Conservation (phyloP, 2,113 vertebrate genomes). For the Bambusicola thoracicus region DNA sequence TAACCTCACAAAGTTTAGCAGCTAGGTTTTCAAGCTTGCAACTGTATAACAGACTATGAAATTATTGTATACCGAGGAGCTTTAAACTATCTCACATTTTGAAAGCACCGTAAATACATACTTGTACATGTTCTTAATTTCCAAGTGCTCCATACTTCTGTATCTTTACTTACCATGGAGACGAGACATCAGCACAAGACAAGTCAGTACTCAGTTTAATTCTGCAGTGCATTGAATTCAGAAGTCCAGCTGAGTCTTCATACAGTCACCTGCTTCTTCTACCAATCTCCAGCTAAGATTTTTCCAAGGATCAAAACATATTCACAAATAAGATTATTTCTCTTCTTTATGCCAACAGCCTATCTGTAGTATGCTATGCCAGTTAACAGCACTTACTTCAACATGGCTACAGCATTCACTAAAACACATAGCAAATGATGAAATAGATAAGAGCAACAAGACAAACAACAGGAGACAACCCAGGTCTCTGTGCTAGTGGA, state of each 20-base stretch:
- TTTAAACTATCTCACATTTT: neutral
- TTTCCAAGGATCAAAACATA: neutral
- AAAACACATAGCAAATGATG: neutral
- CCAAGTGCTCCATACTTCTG: neutral
- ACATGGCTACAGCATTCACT: neutral
- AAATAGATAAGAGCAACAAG: neutral
- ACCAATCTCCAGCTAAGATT: neutral
- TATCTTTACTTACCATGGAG: constrained; percentile 5
- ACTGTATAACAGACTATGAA: neutral
- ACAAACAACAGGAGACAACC: neutral
- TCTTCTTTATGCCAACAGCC: neutral
- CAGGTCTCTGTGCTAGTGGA: neutral
- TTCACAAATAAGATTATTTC: neutral
- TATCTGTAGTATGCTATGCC: neutral
- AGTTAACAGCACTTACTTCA: neutral
- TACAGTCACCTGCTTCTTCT: neutral
- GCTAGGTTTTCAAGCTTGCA: neutral
- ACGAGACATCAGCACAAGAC: neutral
- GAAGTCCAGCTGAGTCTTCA: neutral
- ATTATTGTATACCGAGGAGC: neutral
- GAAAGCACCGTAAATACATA: neutral
- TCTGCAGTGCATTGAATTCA: neutral
- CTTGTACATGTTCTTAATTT: neutral
- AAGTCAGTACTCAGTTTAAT: neutral
- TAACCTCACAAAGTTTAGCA: neutral